These are phyloP conservation scores for Neostethus bicornis DNA, from an alignment of 2,797 vertebrate genomes.

Conservation along the genomic window DNA sequence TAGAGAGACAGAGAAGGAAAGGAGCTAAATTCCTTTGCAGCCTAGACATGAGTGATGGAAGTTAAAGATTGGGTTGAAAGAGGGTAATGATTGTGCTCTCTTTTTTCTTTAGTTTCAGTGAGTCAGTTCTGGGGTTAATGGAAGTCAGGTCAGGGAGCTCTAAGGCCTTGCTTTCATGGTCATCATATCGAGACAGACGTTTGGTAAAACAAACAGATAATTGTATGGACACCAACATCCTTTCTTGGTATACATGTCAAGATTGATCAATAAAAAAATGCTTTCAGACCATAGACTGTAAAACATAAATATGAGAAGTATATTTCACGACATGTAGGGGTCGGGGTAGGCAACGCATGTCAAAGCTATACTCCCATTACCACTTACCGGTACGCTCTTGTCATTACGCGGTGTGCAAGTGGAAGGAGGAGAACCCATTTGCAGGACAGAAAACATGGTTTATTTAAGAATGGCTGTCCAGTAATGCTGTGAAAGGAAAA, in stretches of 20 bases:
- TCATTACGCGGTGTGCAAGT: too few relatives aligned
- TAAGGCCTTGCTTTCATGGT: constrained; percentile 42
- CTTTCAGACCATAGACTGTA: not conserved
- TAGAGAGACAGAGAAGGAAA: constrained; percentile 16
- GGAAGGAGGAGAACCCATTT: too few relatives aligned
- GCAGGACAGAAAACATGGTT: too few relatives aligned
- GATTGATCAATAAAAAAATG: not conserved
- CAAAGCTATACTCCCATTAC: too few relatives aligned
- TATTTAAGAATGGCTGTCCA: too few relatives aligned
- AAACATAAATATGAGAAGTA: too few relatives aligned
- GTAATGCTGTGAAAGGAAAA: too few relatives aligned
- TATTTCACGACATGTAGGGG: too few relatives aligned
- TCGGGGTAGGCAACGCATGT: too few relatives aligned
- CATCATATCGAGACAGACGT: constrained; percentile 54
- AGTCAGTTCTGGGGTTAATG: constrained; percentile 58
- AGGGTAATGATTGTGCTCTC: constrained; percentile 67
- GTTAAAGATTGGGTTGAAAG: constrained; percentile 62
- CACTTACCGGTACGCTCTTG: too few relatives aligned
- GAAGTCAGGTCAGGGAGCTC: constrained; percentile 49
- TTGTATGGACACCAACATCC: constrained; percentile 26
- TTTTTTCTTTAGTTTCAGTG: constrained; percentile 42
- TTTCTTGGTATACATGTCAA: constrained; percentile 14
- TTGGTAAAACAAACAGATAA: constrained; percentile 38
- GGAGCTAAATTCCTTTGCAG: constrained; percentile 28
- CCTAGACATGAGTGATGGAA: constrained; percentile 58